These are phyloP conservation scores for Malthinus flaveolus DNA, from an alignment of 2,888 invertebrate genomes.

Conservation along the genomic window DNA sequence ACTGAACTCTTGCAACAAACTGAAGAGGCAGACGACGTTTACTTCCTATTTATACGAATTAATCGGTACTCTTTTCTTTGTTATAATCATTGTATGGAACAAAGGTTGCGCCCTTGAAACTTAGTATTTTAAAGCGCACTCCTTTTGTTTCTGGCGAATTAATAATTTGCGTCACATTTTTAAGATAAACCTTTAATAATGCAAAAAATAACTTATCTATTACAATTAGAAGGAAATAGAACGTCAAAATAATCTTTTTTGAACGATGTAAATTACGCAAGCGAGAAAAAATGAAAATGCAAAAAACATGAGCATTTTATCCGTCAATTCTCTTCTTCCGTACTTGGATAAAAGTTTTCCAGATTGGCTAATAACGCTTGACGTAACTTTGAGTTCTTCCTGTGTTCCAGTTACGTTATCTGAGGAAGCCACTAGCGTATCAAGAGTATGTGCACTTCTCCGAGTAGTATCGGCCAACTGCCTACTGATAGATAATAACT, in stretches of 20 bases:
- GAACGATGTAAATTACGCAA: conserved; percentile 90
- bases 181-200: no score
- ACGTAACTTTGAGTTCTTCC: conserved; percentile 83
- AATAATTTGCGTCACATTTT: no score
- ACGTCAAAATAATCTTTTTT: conserved; percentile 81
- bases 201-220: no score
- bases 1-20: no score
- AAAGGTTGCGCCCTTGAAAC: no score
- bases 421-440: conserved; percentile 72
- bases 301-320: conserved; percentile 86
- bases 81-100: no score
- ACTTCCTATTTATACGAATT: no score
- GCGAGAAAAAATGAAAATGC: conserved; percentile 88
- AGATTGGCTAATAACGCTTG: conserved; percentile 85
- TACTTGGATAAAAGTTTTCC: conserved; percentile 93
- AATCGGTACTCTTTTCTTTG: no score
- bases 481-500: conserved; percentile 80
- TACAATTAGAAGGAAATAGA: not conserved
- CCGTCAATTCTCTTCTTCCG: conserved; percentile 91
- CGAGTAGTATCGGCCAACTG: conserved; percentile 86
- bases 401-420: conserved; percentile 73
- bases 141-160: no score
- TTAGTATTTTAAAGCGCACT: no score
- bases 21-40: no score
- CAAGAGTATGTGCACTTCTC: conserved; percentile 83